These are phyloP conservation scores for Bovichtus variegatus DNA, from an alignment of 2,797 vertebrate species.

Conservation along the genomic window DNA sequence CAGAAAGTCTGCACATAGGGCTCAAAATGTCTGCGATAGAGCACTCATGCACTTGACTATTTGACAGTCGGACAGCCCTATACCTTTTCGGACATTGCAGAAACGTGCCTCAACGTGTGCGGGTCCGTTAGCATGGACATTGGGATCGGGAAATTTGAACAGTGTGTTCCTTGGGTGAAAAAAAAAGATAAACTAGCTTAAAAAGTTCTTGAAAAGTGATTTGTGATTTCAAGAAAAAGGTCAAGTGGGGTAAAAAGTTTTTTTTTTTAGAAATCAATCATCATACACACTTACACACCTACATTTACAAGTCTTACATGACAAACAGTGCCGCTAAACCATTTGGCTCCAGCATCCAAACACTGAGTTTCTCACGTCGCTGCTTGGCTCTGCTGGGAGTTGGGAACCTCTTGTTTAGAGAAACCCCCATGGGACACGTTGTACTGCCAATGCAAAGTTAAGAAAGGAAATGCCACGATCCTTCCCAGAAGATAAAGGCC, in stretches of 20 bases:
- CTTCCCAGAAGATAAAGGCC: conserved; percentile 58
- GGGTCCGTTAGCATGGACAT: no score
- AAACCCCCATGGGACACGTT: conserved; percentile 29
- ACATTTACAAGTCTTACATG: neutral
- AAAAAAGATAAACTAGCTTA: neutral
- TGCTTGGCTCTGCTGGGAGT: conserved; percentile 4
- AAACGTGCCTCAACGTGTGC: no score
- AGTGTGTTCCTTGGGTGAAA: neutral
- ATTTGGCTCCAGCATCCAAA: neutral
- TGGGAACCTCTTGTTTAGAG: conserved; percentile 16
- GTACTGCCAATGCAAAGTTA: conserved; percentile 25
- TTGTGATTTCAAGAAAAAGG: neutral
- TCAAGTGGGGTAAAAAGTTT: neutral
- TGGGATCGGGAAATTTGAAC: no score
- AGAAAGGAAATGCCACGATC: conserved; percentile 64
- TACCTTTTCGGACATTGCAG: no score
- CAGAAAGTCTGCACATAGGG: no score
- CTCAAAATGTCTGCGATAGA: no score
- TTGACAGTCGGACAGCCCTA: no score
- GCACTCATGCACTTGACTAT: no score
- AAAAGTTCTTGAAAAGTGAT: neutral
- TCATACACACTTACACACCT: conserved; percentile 2
- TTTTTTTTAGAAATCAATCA: conserved; percentile 13
- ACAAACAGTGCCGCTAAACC: neutral
- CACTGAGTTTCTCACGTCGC: conserved; percentile 9